Conservation (phyloP, 1,140 invertebrate genomes). For the Temnothorax curvispinosus region DNA sequence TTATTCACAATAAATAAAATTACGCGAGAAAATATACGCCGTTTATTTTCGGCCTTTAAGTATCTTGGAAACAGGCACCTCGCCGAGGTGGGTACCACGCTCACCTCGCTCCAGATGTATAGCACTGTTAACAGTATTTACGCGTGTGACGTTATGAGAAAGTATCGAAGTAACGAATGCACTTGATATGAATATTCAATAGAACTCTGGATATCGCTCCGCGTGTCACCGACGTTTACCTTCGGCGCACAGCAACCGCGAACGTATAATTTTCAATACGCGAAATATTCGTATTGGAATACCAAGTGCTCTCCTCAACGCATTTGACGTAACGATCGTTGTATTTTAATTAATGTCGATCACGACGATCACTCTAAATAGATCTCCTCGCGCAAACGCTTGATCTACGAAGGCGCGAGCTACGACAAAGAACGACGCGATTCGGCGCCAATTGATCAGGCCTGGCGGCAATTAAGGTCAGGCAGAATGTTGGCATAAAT, state of each 20-base stretch:
- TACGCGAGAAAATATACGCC: too few species aligned
- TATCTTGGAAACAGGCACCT: constrained; percentile 9
- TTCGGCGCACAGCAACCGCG: constrained; percentile 1
- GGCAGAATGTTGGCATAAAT: constrained; percentile 71
- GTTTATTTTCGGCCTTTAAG: background rate
- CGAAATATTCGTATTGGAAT: background rate
- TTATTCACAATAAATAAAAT: background rate
- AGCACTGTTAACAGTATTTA: constrained; percentile 33
- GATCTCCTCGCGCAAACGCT: background rate
- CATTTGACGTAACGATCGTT: background rate
- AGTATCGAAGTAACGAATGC: constrained; percentile 42
- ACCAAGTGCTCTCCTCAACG: background rate
- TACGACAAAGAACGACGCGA: constrained; percentile 1
- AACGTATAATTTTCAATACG: background rate
- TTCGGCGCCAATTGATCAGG: constrained; percentile 69
- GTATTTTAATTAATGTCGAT: constrained; percentile 16
- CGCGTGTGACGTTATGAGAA: constrained; percentile 31
- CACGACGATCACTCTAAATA: background rate
- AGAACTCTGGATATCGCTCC: background rate
- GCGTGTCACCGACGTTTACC: constrained; percentile 3
- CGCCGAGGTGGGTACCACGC: background rate
- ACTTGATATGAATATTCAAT: constrained; percentile 30
- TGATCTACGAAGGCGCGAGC: constrained; percentile 29
- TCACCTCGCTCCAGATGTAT: constrained; percentile 56
- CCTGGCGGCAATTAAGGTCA: constrained; percentile 68